Evolutionary conservation across 2,888 invertebrate species (phyloP).

Genomic region (Lasioglossum villosulum): DNA sequence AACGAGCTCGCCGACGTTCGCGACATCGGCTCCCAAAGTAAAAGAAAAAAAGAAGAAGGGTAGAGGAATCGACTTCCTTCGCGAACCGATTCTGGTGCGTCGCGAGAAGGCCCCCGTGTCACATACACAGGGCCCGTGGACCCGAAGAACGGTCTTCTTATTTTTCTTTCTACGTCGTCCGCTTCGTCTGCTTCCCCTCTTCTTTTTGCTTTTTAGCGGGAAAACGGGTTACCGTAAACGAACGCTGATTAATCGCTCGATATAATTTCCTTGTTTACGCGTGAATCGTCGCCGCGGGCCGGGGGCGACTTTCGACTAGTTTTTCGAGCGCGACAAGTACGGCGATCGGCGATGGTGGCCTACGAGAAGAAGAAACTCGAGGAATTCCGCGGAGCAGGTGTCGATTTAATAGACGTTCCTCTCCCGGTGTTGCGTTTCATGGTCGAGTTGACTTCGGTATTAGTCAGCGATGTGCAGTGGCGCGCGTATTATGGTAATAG

Average conservation of each 20-base stretch:
- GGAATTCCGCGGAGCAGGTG: conserved; percentile 11
- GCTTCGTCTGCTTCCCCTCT: neutral
- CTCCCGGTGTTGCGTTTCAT: neutral
- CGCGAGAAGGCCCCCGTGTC: neutral
- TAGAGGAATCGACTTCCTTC: conserved; percentile 17
- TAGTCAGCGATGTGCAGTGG: neutral
- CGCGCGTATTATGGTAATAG: neutral
- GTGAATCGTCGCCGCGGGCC: neutral
- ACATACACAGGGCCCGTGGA: neutral
- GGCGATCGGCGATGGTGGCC: conserved; percentile 3
- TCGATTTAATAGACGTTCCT: conserved; percentile 17
- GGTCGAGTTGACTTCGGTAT: neutral
- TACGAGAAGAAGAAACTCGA: conserved; percentile 7
- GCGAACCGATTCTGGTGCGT: conserved; percentile 36
- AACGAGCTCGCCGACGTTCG: conserved; percentile 22
- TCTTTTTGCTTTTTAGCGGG: conserved; percentile 17
- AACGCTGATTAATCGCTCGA: conserved; percentile 5
- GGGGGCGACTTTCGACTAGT: neutral
- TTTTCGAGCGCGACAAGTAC: conserved; percentile 6
- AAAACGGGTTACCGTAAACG: conserved; percentile 23
- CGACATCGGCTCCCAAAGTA: neutral
- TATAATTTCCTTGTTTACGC: conserved; percentile 21
- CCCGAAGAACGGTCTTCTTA: neutral
- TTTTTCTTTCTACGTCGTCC: neutral
- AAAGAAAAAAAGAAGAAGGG: conserved; percentile 23